Conservation (phyloP, 2,113 vertebrate species). For the human (Homo sapiens) region GRCh38 chr5:141529001-141529500, state of each 20-base stretch:
- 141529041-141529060: not conserved
- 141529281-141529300: conserved; percentile 12
- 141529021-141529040: not conserved
- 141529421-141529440: not conserved
- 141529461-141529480: not conserved
- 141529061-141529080: not conserved
- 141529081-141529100: not conserved
- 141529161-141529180: conserved; percentile 88
- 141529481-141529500: not conserved
- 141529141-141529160: not conserved
- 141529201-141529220: conserved; percentile 91
- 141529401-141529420: not conserved
- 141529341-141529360: not conserved
- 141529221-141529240: conserved; percentile 85
- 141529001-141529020: not conserved
- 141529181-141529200: conserved; percentile 92
- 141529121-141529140: not conserved
- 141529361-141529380: not conserved
- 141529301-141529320: not conserved
- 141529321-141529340: not conserved
- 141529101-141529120: not conserved
- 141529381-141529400: not conserved
- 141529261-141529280: conserved; percentile 90
- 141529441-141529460: not conserved
- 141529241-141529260: conserved; percentile 87